Percentiles rank a stretch among this genome's conserved stretches.
Evolutionary conservation across 2,113 vertebrate species (phyloP).

Genomic region (Lasiurus borealis): DNA sequence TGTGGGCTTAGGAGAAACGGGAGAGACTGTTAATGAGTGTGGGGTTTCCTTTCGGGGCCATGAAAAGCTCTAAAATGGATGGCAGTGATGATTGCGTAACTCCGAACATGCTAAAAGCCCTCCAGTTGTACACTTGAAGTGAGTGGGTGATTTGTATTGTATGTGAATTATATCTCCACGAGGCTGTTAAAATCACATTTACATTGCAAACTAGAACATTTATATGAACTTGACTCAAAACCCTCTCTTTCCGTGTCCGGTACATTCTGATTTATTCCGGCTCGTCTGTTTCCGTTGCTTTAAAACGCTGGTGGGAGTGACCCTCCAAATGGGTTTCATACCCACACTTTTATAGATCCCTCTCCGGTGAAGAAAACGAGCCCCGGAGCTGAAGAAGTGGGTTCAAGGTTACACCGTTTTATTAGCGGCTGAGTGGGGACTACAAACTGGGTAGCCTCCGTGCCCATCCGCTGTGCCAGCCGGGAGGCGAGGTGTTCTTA

Average conservation of each 20-base stretch:
- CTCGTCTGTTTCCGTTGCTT: conserved; percentile 2
- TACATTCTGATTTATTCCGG: conserved; percentile 30
- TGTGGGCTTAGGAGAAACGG: background rate
- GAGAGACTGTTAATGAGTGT: background rate
- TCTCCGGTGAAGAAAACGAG: background rate
- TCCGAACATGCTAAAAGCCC: background rate
- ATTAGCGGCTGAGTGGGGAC: background rate
- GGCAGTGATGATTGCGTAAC: background rate
- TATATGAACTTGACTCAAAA: conserved; percentile 55
- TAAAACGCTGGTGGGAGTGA: background rate
- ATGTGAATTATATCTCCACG: conserved; percentile 2
- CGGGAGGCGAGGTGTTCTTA: background rate
- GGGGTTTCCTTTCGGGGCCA: background rate
- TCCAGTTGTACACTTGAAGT: background rate
- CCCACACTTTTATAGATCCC: background rate
- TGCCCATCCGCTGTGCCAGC: background rate
- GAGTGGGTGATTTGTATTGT: background rate
- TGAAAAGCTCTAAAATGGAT: background rate
- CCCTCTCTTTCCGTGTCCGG: background rate
- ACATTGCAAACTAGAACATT: conserved; percentile 14
- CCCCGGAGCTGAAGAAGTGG: background rate
- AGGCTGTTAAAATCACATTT: conserved; percentile 48
- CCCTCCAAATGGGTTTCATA: background rate
- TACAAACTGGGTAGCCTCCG: background rate
- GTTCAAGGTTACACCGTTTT: background rate